Percentiles rank a stretch among this genome's conserved stretches.
phyloP scores from a whole-genome alignment of 2,797 vertebrate genomes.

The Rachycentron canadum region DNA sequence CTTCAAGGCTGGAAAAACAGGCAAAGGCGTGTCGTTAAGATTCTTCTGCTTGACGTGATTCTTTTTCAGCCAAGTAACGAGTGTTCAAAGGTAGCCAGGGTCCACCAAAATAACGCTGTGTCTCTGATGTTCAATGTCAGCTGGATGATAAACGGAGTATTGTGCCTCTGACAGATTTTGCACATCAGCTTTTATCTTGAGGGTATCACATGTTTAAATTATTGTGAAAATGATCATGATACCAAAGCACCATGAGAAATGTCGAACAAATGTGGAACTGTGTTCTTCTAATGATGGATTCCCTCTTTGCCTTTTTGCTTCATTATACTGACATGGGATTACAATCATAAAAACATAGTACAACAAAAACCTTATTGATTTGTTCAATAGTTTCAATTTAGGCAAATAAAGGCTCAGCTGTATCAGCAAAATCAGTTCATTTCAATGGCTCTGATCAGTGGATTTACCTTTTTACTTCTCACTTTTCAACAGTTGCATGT shows the following conservation, averaged over 20 bases:
- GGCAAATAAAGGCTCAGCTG: too few species aligned
- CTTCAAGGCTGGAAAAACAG: constrained; percentile 83
- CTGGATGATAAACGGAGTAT: constrained; percentile 62
- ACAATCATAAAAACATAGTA: background rate
- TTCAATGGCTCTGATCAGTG: too few species aligned
- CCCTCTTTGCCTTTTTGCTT: background rate
- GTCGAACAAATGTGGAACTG: background rate
- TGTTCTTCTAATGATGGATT: background rate
- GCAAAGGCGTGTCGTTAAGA: constrained; percentile 79
- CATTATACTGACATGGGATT: background rate
- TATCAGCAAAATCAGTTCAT: too few species aligned
- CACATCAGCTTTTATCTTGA: constrained; percentile 64
- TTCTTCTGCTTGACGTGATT: constrained; percentile 79
- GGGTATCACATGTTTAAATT: constrained; percentile 40
- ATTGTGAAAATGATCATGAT: constrained; percentile 32
- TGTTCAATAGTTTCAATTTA: too few species aligned
- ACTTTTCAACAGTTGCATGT: background rate
- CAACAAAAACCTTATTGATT: background rate
- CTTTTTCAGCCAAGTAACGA: constrained; percentile 75
- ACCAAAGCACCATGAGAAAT: constrained; percentile 16
- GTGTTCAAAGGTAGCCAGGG: constrained; percentile 78
- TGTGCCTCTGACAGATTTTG: constrained; percentile 36
- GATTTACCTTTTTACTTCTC: too few species aligned
- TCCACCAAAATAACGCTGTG: constrained; percentile 63
- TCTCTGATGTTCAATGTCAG: constrained; percentile 72